These are phyloP conservation scores for Eurytemora carolleeae DNA, from an alignment of 1,140 invertebrate species.

Conservation along the genomic window DNA sequence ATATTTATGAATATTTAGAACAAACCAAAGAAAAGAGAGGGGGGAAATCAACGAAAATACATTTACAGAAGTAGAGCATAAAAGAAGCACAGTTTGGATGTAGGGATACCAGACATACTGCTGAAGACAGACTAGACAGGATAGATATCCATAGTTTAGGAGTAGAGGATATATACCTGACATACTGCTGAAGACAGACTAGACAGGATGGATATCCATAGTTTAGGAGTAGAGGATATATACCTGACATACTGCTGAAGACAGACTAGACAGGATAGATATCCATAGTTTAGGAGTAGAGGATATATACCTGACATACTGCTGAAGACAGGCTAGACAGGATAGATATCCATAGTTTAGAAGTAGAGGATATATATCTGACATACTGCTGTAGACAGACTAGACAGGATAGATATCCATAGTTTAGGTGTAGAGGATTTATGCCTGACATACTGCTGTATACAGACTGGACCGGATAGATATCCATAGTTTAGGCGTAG, in stretches of 20 bases:
- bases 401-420: neutral
- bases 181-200: neutral
- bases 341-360: neutral
- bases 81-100: no score
- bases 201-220: neutral
- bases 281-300: neutral
- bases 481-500: neutral
- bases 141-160: neutral
- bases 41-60: no score
- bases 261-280: neutral
- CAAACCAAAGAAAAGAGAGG: no score
- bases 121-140: neutral
- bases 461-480: neutral
- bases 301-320: neutral
- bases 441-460: neutral
- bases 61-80: no score
- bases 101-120: neutral
- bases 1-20: no score
- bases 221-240: neutral
- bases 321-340: neutral
- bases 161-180: neutral
- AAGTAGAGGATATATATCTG: neutral
- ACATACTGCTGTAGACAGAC: neutral
- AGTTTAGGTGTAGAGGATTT: neutral
- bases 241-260: neutral